These are phyloP conservation scores for Tribolium freemani DNA, from an alignment of 2,888 invertebrate genomes.

Conservation along the genomic window DNA sequence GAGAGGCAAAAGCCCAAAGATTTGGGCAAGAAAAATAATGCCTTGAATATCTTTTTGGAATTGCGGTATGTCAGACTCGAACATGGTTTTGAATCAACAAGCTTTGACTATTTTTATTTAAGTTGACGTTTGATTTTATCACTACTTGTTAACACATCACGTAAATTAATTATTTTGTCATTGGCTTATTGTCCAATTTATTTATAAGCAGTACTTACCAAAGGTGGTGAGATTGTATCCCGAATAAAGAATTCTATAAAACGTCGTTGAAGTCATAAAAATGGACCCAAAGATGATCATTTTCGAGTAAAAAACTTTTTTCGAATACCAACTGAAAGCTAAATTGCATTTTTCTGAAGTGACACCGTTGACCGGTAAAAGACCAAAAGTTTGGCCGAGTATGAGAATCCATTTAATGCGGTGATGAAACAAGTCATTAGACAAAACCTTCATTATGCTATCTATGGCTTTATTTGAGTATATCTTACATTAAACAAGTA, in stretches of 20 bases:
- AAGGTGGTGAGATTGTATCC: constrained; percentile 4
- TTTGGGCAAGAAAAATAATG: constrained; percentile 17
- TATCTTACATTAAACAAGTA: background rate
- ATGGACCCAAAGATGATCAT: constrained; percentile 3
- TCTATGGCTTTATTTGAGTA: background rate
- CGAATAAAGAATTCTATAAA: background rate
- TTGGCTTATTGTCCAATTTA: too few species aligned
- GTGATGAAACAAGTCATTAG: constrained; percentile 6
- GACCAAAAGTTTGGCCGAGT: constrained; percentile 20
- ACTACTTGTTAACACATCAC: background rate
- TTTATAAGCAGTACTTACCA: background rate
- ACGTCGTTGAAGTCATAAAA: background rate
- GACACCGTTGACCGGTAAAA: constrained; percentile 17
- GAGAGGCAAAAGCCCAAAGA: constrained; percentile 33
- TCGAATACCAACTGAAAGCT: constrained; percentile 25
- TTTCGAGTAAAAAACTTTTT: constrained; percentile 14
- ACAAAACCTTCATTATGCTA: background rate
- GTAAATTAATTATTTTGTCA: too few species aligned
- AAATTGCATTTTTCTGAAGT: constrained; percentile 1
- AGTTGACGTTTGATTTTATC: background rate
- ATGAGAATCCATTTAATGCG: constrained; percentile 15
- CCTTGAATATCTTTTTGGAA: constrained; percentile 17
- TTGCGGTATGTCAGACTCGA: background rate
- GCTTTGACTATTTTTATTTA: too few species aligned
- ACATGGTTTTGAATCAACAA: background rate